Evolutionary conservation across 1,140 invertebrate genomes (phyloP), one percentile per base, ranked within the genome.

Genomic region (Arion vulgaris): DNA sequence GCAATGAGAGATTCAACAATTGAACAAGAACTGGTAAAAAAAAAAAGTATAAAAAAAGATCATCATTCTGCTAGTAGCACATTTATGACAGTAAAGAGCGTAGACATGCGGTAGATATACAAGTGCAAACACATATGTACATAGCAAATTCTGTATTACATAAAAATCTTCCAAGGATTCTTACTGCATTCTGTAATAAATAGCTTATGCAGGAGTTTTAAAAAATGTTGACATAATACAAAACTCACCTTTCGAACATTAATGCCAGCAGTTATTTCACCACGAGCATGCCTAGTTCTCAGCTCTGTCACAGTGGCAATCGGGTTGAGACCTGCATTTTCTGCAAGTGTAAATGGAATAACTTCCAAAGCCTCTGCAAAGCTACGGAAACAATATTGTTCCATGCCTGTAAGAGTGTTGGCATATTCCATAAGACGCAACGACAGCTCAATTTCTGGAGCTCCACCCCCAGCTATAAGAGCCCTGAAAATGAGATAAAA

Each of bases 311-410:
- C 98, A 0, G 98, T 99, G 73, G 96, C 92, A 91, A 99, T 99
- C 0, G 99, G 96, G 93, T 98, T 99, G 1, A 99, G 93, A n/a
- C 99, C 98, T 38, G 98, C 98, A 93, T 99, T 99, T 93, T 99
- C 99, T n/a, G 99, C 97, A 77, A 99, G 93, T 4, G 99, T 99
- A 75, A 96, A 98, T 2, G 99, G 99, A 90, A 99, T 97, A 5
- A 99, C 95, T 93, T 99, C 98, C 36, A 99, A 93, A 0, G 98
- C 97, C 91, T 99, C 96, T 15, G 98, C 97, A 94, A 97, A 99
- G 0, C 97, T 98, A 85, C 96, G 94, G 85, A 93, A 95, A 90
- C 98, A 99, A 91, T 99, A 99, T 73, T 98, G 96, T 91, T 99
- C 96, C 68, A 98, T 95, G 73, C 98, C 98, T 57, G 95, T 95